These are phyloP conservation scores for Tyrophagus putrescentiae DNA, from an alignment of 1,140 invertebrate species.

Conservation along the genomic window DNA sequence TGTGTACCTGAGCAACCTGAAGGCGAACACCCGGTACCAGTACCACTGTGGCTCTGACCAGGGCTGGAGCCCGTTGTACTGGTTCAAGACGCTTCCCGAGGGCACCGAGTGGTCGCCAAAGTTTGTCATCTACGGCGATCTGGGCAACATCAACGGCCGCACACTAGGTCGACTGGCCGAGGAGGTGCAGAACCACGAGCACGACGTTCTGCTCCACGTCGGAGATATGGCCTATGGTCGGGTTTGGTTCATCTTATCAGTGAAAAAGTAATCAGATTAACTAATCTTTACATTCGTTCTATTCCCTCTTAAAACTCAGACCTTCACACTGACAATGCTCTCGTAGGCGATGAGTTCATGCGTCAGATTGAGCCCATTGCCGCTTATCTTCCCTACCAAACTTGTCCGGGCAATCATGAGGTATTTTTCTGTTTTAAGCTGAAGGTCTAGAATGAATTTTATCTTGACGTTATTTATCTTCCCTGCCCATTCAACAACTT, in stretches of 20 bases:
- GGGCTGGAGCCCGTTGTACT: slow-evolving; percentile 35
- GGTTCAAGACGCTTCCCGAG: slow-evolving; percentile 31
- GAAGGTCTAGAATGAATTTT: slow-evolving; percentile 55
- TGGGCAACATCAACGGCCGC: slow-evolving; percentile 70
- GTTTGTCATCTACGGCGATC: slow-evolving; percentile 71
- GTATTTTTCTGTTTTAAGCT: slow-evolving; percentile 58
- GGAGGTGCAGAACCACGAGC: slow-evolving; percentile 34
- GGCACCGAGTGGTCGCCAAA: slow-evolving; percentile 34
- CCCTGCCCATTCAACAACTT: too few relatives aligned
- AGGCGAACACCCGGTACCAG: slow-evolving; percentile 44
- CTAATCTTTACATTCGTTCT: too few relatives aligned
- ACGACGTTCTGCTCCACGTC: slow-evolving; percentile 42
- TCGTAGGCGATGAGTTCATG: slow-evolving; percentile 71
- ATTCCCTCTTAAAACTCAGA: too few relatives aligned
- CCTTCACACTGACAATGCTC: slow-evolving; percentile 19
- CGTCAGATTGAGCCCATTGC: slow-evolving; percentile 69
- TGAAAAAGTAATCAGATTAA: too few relatives aligned
- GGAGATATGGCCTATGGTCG: slow-evolving; percentile 28
- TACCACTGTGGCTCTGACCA: slow-evolving; percentile 35
- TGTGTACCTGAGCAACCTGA: slow-evolving; percentile 44
- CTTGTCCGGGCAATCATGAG: slow-evolving; percentile 79
- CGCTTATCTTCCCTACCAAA: slow-evolving; percentile 76
- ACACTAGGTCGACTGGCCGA: slow-evolving; percentile 41
- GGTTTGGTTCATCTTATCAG: neutral
- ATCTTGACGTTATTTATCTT: neutral